These are phyloP conservation scores for Oryzias sinensis DNA, from an alignment of 2,797 vertebrate species.

Conservation along the genomic window DNA sequence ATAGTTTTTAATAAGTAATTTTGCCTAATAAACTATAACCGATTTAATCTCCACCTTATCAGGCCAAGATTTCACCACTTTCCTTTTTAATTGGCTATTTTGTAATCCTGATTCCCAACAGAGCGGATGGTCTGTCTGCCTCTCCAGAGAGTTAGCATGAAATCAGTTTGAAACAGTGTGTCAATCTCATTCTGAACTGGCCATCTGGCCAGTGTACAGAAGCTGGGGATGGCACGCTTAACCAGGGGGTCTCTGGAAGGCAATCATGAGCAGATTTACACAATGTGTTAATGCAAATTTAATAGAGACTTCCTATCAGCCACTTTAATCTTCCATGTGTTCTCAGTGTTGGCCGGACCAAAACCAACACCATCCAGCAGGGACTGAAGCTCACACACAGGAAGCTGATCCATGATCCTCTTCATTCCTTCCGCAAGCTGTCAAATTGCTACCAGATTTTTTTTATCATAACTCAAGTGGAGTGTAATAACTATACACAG, in stretches of 20 bases:
- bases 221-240: constrained; percentile 85
- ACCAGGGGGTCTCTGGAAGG: constrained; percentile 86
- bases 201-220: constrained; percentile 97
- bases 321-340: constrained; percentile 78
- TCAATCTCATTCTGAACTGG: constrained; percentile 95
- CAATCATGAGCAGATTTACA: constrained; percentile 86
- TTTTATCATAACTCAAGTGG: constrained; percentile 4
- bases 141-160: constrained; percentile 94
- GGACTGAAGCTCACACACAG: constrained; percentile 22
- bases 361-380: constrained; percentile 38
- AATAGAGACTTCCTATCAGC: constrained; percentile 82
- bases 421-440: constrained; percentile 2
- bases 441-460: constrained; percentile 7
- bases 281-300: constrained; percentile 87
- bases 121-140: constrained; percentile 90
- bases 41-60: constrained; percentile 89
- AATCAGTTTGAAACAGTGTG: constrained; percentile 99
- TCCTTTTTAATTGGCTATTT: constrained; percentile 99
- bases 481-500: background rate
- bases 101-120: constrained; percentile 99
- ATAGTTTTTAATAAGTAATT: constrained; percentile 86
- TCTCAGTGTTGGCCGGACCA: constrained; percentile 55
- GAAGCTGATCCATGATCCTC: constrained; percentile 7
- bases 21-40: constrained; percentile 88
- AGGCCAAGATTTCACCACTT: constrained; percentile 93